Percentiles rank a stretch among this genome's conserved stretches.
Evolutionary conservation across 2,113 vertebrate genomes (phyloP).

Genomic region (Nerophis lumbriciformis): DNA sequence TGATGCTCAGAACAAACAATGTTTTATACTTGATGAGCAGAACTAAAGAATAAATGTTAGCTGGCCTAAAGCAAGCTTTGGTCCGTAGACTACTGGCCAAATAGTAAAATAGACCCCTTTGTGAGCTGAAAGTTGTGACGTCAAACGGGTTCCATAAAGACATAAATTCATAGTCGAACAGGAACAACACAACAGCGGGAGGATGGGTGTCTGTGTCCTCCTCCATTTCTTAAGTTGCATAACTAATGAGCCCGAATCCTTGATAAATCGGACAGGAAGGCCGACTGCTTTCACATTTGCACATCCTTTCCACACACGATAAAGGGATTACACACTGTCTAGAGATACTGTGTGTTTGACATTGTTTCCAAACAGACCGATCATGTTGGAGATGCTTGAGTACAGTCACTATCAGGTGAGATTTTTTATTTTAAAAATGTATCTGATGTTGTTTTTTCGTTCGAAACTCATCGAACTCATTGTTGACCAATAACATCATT

Average conservation of each 20-base stretch:
- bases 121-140: conserved; percentile 84
- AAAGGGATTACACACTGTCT: conserved; percentile 59
- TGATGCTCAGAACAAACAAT: conserved; percentile 83
- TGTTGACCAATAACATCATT: too few species aligned
- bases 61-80: conserved; percentile 85
- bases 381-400: conserved; percentile 97
- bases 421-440: background rate
- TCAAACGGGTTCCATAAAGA: conserved; percentile 80
- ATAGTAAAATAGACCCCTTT: conserved; percentile 83
- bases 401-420: conserved; percentile 96
- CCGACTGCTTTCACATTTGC: conserved; percentile 36
- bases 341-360: conserved; percentile 3
- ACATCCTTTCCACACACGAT: conserved; percentile 33
- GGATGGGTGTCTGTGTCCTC: conserved; percentile 74
- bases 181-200: conserved; percentile 73
- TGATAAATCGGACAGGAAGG: conserved; percentile 70
- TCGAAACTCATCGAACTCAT: too few species aligned
- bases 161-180: conserved; percentile 82
- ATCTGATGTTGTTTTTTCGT: too few species aligned
- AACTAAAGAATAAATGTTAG: conserved; percentile 96
- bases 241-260: conserved; percentile 81
- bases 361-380: conserved; percentile 34
- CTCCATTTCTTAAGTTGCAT: conserved; percentile 78
- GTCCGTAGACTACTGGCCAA: conserved; percentile 83
- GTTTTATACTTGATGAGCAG: conserved; percentile 86